Evolutionary conservation across 92 coral and sea anemone species (phyloP).

Genomic region (Porites evermanni): DNA sequence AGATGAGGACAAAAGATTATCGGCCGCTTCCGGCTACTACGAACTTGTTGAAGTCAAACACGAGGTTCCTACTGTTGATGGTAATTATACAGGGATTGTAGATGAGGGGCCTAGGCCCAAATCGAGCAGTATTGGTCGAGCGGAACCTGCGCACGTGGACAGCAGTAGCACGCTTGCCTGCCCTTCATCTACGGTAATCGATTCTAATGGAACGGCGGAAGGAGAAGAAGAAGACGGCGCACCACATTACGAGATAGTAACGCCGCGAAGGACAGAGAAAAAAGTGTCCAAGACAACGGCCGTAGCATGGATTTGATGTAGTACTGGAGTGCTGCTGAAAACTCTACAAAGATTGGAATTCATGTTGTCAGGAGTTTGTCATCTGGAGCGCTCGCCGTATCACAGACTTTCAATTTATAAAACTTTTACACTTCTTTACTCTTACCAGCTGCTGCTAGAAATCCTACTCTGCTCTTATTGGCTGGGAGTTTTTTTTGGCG

Average conservation of each 20-base stretch:
- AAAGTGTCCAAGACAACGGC: not conserved
- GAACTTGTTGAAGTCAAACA: slow-evolving; percentile 34
- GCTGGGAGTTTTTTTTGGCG: too few species aligned
- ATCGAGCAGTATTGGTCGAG: not conserved
- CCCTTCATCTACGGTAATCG: not conserved
- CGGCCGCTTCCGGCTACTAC: slow-evolving; percentile 22
- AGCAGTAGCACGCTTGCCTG: slow-evolving; percentile 8
- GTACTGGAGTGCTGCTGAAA: not conserved
- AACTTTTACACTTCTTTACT: too few species aligned
- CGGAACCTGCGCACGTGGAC: not conserved
- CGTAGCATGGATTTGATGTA: not conserved
- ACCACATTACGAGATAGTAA: slow-evolving; percentile 27
- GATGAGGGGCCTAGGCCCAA: slow-evolving; percentile 7
- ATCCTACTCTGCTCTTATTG: too few species aligned
- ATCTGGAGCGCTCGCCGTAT: too few species aligned
- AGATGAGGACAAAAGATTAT: slow-evolving; percentile 1
- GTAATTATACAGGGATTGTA: slow-evolving; percentile 2
- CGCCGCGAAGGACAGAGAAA: not conserved
- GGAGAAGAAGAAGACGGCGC: not conserved
- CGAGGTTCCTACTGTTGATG: not conserved
- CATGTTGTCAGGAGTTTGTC: too few species aligned
- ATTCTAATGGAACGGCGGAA: not conserved
- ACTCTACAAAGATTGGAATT: too few species aligned
- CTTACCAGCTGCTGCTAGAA: too few species aligned
- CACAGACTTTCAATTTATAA: too few species aligned